phyloP scores from a whole-genome alignment of 2,888 invertebrate species.

The Zootermopsis nevadensis region DNA sequence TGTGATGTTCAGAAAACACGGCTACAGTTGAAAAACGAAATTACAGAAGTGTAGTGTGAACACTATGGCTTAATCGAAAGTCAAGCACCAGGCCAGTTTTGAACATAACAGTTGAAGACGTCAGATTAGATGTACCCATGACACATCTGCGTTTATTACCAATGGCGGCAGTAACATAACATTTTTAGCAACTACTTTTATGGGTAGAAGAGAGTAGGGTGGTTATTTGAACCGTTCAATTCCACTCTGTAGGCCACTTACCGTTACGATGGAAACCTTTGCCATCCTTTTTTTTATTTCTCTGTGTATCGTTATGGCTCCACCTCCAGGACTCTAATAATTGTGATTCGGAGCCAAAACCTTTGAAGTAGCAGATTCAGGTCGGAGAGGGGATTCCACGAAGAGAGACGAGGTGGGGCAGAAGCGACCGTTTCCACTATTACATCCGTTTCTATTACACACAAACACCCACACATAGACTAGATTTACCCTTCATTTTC shows the following conservation, averaged over 20 bases:
- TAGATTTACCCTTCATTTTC: constrained; percentile 8
- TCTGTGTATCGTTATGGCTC: constrained; percentile 2
- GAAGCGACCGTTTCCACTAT: neutral
- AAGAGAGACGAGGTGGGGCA: neutral
- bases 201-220: no score
- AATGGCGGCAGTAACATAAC: neutral
- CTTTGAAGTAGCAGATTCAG: constrained; percentile 13
- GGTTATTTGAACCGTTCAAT: neutral
- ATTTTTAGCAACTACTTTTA: neutral
- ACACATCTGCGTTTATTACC: neutral
- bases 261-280: neutral
- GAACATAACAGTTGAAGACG: neutral
- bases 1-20: no score
- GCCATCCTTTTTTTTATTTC: neutral
- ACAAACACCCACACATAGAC: neutral
- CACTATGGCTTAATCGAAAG: neutral
- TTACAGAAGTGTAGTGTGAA: no score
- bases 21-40: no score
- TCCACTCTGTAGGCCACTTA: neutral
- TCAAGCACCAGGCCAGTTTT: neutral
- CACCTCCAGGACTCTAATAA: constrained; percentile 9
- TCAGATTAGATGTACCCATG: neutral
- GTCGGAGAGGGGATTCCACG: neutral
- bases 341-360: neutral
- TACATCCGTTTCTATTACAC: neutral